Evolutionary conservation across 2,888 invertebrate species (phyloP).

Genomic region (Blera fallax): DNA sequence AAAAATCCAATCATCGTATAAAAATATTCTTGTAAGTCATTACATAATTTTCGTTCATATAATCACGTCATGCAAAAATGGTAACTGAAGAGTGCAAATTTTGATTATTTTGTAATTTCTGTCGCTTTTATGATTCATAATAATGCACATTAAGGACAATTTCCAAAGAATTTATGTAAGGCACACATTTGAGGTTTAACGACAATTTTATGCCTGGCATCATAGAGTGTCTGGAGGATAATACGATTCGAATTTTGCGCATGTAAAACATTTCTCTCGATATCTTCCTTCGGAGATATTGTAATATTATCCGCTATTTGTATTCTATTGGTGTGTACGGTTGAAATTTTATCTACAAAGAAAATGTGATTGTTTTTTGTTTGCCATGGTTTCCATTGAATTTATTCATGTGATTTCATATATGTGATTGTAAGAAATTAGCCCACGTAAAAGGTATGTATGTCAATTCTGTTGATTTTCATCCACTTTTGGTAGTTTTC

Average conservation of each 20-base stretch:
- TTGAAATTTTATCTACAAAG: slow-evolving; percentile 4
- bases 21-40: slow-evolving; percentile 28
- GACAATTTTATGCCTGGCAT: slow-evolving; percentile 26
- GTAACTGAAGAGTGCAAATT: slow-evolving; percentile 24
- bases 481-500: too few species aligned
- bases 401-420: neutral
- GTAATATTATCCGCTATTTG: slow-evolving; percentile 41
- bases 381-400: neutral
- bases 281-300: slow-evolving; percentile 11
- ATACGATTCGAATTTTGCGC: slow-evolving; percentile 27
- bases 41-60: neutral
- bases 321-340: slow-evolving; percentile 25
- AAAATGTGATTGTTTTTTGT: neutral
- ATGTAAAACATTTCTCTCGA: slow-evolving; percentile 16
- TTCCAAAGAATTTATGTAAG: slow-evolving; percentile 3
- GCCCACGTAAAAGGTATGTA: neutral
- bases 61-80: neutral
- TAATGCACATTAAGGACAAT: slow-evolving; percentile 31
- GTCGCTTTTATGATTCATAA: slow-evolving; percentile 38
- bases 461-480: neutral
- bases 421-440: neutral
- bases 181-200: slow-evolving; percentile 37
- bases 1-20: slow-evolving; percentile 51
- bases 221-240: slow-evolving; percentile 1
- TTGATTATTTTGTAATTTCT: slow-evolving; percentile 37